Evolutionary conservation across 2,888 invertebrate species (phyloP).

Genomic region (Taphrorychus bicolor): DNA sequence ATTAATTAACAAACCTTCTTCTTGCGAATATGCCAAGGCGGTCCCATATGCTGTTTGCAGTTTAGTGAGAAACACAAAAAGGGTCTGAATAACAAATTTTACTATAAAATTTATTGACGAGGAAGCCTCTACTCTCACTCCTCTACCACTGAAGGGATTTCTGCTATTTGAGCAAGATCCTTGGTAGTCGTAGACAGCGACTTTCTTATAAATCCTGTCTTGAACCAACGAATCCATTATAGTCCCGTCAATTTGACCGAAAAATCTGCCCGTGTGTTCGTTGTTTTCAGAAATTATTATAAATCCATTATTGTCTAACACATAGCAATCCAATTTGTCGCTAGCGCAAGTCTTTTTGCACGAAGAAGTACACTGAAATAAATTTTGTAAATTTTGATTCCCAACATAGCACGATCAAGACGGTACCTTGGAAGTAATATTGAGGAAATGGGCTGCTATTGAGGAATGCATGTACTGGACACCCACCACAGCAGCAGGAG

Average conservation of each 20-base stretch:
- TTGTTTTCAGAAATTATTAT: conserved; percentile 88
- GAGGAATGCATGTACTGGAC: conserved; percentile 86
- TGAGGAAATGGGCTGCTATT: conserved; percentile 80
- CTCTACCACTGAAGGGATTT: conserved; percentile 68
- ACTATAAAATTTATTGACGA: conserved; percentile 66
- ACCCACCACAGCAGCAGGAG: conserved; percentile 92
- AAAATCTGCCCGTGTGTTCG: conserved; percentile 89
- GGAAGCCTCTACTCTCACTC: conserved; percentile 51
- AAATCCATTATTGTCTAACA: conserved; percentile 94
- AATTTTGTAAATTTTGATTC: conserved; percentile 7
- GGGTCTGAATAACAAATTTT: conserved; percentile 63
- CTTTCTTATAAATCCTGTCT: conserved; percentile 87
- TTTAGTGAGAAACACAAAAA: conserved; percentile 63
- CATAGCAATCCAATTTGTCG: conserved; percentile 89
- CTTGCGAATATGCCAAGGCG: conserved; percentile 60
- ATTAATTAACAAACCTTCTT: conserved; percentile 4
- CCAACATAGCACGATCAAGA: background rate
- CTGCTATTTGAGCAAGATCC: conserved; percentile 80
- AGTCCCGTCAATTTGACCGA: conserved; percentile 92
- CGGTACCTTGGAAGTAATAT: conserved; percentile 82
- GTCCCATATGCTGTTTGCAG: conserved; percentile 59
- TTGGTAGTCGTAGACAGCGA: conserved; percentile 88
- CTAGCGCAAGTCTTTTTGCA: conserved; percentile 88
- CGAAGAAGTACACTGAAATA: conserved; percentile 72
- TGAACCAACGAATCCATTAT: conserved; percentile 94